Evolutionary conservation across 2,113 vertebrate genomes (phyloP).

Genomic region (Synchiropus splendidus): DNA sequence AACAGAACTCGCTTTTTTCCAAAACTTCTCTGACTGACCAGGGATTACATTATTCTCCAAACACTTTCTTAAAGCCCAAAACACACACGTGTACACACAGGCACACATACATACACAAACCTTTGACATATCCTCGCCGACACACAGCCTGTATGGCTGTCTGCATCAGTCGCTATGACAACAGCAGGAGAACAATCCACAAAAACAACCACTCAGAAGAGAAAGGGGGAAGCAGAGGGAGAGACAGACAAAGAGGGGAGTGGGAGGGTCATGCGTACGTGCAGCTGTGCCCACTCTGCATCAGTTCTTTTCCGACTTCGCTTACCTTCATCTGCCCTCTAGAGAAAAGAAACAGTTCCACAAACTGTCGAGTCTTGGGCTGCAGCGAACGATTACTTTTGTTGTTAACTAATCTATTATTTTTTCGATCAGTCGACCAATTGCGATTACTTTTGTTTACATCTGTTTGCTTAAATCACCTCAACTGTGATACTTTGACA

Average conservation of each 20-base stretch:
- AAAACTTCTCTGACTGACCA: slow-evolving; percentile 3
- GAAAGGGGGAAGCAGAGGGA: not conserved
- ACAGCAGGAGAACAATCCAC: slow-evolving; percentile 88
- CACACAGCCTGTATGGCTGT: slow-evolving; percentile 90
- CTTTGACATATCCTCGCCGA: slow-evolving; percentile 92
- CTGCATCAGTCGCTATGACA: slow-evolving; percentile 98
- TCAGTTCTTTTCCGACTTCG: slow-evolving; percentile 21
- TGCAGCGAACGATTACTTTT: too few species aligned
- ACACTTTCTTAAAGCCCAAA: slow-evolving; percentile 31
- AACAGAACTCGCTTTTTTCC: too few species aligned
- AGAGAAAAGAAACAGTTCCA: too few species aligned
- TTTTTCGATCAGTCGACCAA: too few species aligned
- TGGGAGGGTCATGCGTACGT: slow-evolving; percentile 29
- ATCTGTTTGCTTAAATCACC: too few species aligned
- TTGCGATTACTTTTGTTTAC: too few species aligned
- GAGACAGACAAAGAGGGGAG: slow-evolving; percentile 13
- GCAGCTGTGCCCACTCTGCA: slow-evolving; percentile 30
- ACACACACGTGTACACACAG: slow-evolving; percentile 19
- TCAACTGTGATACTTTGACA: too few species aligned
- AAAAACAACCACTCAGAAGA: slow-evolving; percentile 71
- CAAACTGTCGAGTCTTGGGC: slow-evolving; percentile 18
- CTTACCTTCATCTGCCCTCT: slow-evolving; percentile 44
- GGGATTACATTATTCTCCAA: slow-evolving; percentile 63
- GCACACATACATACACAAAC: slow-evolving; percentile 46
- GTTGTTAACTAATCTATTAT: too few species aligned